phyloP scores from a whole-genome alignment of 2,113 vertebrate species.

The Actenoides lindsayi region DNA sequence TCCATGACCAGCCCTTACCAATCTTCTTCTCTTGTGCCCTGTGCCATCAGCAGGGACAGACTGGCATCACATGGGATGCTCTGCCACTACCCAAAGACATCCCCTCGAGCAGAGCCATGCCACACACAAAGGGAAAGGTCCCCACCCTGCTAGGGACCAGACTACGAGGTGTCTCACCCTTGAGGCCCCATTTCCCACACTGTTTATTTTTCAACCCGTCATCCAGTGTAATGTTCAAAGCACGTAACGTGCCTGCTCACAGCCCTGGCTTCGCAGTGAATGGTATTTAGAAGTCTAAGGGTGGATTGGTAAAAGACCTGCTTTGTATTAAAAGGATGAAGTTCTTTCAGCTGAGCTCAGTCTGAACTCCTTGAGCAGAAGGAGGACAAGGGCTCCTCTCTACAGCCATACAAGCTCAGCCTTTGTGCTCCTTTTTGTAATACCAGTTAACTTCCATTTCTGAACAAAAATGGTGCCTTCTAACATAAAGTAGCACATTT shows the following conservation, averaged over 20 bases:
- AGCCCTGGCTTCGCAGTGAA: not conserved
- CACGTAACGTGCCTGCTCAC: not conserved
- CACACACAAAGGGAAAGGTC: not conserved
- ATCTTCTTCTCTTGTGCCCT: too few species aligned
- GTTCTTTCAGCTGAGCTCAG: not conserved
- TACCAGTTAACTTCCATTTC: not conserved
- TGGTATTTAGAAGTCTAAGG: not conserved
- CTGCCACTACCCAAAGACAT: not conserved
- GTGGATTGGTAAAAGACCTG: not conserved
- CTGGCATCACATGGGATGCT: rapidly evolving
- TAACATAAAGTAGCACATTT: not conserved
- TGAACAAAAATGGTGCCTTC: not conserved
- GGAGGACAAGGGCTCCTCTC: not conserved
- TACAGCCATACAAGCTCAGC: not conserved
- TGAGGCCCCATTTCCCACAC: not conserved
- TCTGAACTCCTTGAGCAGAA: not conserved
- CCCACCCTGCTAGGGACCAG: not conserved
- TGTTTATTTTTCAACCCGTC: not conserved
- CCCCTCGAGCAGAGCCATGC: rapidly evolving
- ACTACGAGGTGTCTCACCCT: not conserved
- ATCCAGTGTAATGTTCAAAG: not conserved
- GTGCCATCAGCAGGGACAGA: not conserved
- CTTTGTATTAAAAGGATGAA: not conserved
- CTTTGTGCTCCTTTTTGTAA: not conserved
- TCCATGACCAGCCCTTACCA: not conserved